Percentiles rank a stretch among this genome's conserved stretches.
Conservation (phyloP, 2,113 vertebrate species). For the Forbesichthys papilliferus region DNA sequence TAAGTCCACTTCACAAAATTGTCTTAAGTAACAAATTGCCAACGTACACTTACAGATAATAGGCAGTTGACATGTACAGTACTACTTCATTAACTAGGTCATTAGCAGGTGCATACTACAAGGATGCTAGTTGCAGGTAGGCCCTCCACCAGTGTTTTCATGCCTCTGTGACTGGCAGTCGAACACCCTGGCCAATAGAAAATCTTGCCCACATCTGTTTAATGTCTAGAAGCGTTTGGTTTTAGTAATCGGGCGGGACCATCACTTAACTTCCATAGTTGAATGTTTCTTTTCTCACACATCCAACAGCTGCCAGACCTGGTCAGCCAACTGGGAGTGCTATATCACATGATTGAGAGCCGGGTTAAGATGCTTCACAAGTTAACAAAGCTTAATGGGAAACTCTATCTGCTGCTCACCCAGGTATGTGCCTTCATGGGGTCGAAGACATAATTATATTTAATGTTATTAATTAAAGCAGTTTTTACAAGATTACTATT, state of each 20-base stretch:
- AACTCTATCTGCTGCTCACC: slow-evolving; percentile 88
- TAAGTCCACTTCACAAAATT: slow-evolving; percentile 71
- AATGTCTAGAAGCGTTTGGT: too few relatives aligned
- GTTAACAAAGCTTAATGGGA: slow-evolving; percentile 90
- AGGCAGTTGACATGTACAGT: neutral
- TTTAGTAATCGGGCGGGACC: too few relatives aligned
- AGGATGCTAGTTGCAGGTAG: too few relatives aligned
- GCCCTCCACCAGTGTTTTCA: too few relatives aligned
- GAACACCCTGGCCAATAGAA: too few relatives aligned
- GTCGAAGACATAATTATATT: neutral
- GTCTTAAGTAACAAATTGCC: neutral
- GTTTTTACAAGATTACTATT: too few relatives aligned
- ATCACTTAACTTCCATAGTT: too few relatives aligned
- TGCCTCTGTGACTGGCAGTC: too few relatives aligned
- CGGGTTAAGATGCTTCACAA: slow-evolving; percentile 93
- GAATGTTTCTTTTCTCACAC: slow-evolving; percentile 13
- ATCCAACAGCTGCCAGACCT: slow-evolving; percentile 87
- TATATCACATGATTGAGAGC: slow-evolving; percentile 96
- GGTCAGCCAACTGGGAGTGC: slow-evolving; percentile 86
- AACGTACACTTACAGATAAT: neutral
- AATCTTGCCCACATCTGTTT: too few relatives aligned
- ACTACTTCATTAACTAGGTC: too few relatives aligned
- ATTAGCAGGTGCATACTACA: too few relatives aligned
- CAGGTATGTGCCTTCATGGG: slow-evolving; percentile 77
- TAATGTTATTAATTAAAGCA: too few relatives aligned